These are phyloP conservation scores for Sarcophilus harrisii DNA, from an alignment of 2,797 vertebrate genomes.

Conservation along the genomic window DNA sequence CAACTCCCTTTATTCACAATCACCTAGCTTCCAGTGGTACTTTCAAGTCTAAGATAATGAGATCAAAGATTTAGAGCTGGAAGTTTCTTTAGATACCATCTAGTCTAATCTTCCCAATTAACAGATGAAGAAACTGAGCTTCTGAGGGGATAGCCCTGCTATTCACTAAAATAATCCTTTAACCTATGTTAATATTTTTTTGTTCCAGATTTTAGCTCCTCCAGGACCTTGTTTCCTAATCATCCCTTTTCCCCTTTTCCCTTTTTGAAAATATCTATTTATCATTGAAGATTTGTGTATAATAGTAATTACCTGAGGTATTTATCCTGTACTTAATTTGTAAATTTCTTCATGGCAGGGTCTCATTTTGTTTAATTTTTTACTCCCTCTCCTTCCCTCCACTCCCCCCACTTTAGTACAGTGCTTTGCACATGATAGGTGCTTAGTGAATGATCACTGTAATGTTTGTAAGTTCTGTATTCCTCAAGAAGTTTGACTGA, in stretches of 20 bases:
- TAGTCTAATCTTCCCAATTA: background rate
- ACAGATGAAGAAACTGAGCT: background rate
- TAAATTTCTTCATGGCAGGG: background rate
- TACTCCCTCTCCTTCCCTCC: accelerated
- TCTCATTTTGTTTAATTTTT: background rate
- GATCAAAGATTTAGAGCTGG: background rate
- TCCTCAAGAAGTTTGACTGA: background rate
- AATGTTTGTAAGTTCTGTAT: background rate
- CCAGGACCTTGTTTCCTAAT: background rate
- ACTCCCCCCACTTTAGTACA: background rate
- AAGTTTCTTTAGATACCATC: background rate
- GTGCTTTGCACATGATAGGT: too few relatives aligned
- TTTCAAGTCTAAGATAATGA: background rate
- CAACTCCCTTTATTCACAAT: background rate
- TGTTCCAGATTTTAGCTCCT: background rate
- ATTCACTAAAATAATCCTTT: background rate
- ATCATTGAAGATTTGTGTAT: background rate
- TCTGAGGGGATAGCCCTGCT: background rate
- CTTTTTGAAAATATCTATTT: background rate
- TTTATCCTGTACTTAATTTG: background rate
- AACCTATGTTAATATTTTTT: background rate
- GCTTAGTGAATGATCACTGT: too few relatives aligned
- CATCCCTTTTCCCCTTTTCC: background rate
- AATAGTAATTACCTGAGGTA: background rate
- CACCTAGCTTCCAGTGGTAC: accelerated